Percentiles rank a stretch among this genome's conserved stretches.
These are phyloP conservation scores for Leptopilina myrica DNA, from an alignment of 2,888 invertebrate genomes.

Conservation along the genomic window DNA sequence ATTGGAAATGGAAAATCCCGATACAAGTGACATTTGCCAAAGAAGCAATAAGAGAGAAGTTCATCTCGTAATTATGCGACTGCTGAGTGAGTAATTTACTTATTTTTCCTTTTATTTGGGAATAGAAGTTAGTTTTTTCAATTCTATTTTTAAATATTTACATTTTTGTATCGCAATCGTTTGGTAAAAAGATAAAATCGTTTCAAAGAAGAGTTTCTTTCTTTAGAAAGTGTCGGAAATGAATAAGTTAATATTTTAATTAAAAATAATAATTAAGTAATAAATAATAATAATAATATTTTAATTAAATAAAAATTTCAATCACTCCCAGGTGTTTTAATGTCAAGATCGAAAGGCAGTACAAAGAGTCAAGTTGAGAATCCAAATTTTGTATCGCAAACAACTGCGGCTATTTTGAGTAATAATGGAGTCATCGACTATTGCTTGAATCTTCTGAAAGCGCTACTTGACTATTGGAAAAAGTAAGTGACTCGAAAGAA, in stretches of 20 bases:
- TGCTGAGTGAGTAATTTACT: constrained; percentile 84
- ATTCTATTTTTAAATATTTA: not conserved
- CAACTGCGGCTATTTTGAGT: constrained; percentile 84
- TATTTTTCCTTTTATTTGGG: constrained; percentile 10
- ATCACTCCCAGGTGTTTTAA: constrained; percentile 80
- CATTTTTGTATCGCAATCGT: too few relatives aligned
- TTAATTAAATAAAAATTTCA: not conserved
- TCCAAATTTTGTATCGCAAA: constrained; percentile 82
- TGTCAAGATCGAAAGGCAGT: constrained; percentile 85
- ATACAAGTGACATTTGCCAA: constrained; percentile 79
- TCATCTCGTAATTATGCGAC: constrained; percentile 90
- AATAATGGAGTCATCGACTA: constrained; percentile 85
- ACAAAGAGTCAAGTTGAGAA: constrained; percentile 74
- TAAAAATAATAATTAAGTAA: too few relatives aligned
- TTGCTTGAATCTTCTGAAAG: constrained; percentile 84
- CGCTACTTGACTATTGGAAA: constrained; percentile 88
- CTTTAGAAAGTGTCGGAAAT: too few relatives aligned
- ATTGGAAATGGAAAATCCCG: constrained; percentile 82
- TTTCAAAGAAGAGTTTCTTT: too few relatives aligned
- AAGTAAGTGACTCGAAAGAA: constrained; percentile 64
- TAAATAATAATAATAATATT: too few relatives aligned
- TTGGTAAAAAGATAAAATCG: too few relatives aligned
- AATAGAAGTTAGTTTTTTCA: too few relatives aligned
- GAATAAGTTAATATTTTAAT: too few relatives aligned
- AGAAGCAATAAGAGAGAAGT: constrained; percentile 89